Evolutionary conservation across 2,888 invertebrate species (phyloP).

Genomic region (Drosophila picticornis): DNA sequence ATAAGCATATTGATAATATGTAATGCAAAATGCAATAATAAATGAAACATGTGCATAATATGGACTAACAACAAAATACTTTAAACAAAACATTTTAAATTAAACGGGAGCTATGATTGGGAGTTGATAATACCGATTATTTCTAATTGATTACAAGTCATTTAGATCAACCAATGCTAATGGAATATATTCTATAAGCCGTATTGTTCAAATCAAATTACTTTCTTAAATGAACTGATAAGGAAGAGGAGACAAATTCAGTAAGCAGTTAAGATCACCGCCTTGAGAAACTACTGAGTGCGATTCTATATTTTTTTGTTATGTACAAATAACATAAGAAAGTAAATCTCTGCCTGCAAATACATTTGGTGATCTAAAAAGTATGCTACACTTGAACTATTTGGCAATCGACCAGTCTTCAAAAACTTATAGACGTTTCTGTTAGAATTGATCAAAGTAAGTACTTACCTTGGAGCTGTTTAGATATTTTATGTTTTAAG

Average conservation of each 20-base stretch:
- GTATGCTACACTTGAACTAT: conserved; percentile 18
- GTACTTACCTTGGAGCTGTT: conserved; percentile 27
- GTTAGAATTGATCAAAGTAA: neutral
- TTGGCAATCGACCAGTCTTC: neutral
- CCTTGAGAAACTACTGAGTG: neutral
- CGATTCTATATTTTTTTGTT: neutral
- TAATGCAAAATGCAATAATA: conserved; percentile 76
- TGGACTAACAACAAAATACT: conserved; percentile 63
- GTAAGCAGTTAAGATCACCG: neutral
- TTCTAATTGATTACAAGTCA: neutral
- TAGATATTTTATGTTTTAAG: neutral
- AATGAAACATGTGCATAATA: conserved; percentile 79
- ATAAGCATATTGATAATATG: conserved; percentile 71
- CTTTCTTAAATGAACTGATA: neutral
- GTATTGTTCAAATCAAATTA: neutral
- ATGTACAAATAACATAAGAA: neutral
- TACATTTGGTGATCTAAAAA: conserved; percentile 6
- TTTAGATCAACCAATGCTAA: neutral
- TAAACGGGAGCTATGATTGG: neutral
- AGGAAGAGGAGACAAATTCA: neutral
- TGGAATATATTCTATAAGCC: neutral
- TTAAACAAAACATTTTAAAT: neutral
- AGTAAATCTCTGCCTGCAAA: neutral
- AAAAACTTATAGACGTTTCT: no score
- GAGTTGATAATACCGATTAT: neutral